Evolutionary conservation across 1,140 invertebrate genomes (phyloP).

Genomic region (Bradynema listronoti): DNA sequence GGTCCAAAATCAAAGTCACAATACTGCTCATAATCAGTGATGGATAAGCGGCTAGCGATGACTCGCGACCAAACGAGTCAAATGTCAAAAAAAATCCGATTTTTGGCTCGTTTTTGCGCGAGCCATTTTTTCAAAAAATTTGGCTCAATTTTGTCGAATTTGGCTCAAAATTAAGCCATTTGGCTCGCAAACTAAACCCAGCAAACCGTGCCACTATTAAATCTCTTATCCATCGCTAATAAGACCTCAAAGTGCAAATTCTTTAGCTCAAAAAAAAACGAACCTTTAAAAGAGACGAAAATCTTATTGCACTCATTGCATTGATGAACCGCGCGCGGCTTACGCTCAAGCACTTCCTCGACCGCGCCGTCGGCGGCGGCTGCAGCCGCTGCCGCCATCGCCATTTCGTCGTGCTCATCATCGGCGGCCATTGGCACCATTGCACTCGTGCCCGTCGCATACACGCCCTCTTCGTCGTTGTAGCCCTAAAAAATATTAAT

Average conservation of each 20-base stretch:
- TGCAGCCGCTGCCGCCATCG: constrained; percentile 14
- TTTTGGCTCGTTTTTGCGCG: no score
- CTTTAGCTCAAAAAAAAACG: constrained; percentile 9
- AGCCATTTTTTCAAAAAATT: no score
- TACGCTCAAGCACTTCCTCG: neutral
- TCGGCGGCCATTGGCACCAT: neutral
- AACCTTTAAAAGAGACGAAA: constrained; percentile 57
- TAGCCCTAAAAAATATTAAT: constrained; percentile 5
- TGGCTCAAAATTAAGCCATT: no score
- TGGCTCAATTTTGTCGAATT: no score
- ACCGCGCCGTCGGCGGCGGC: neutral
- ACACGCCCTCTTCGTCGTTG: neutral
- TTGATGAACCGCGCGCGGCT: constrained; percentile 50
- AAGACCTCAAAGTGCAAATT: neutral
- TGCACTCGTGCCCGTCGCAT: neutral
- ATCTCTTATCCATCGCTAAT: no score
- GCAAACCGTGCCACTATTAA: no score
- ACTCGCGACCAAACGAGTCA: no score
- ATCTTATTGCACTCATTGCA: constrained; percentile 57
- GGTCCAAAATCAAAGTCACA: no score
- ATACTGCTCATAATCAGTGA: no score
- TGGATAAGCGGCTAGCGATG: no score
- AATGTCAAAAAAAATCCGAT: no score
- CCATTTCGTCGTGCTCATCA: constrained; percentile 9
- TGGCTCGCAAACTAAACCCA: no score